These are phyloP conservation scores for Monochamus saltuarius DNA, from an alignment of 1,140 invertebrate species.

Conservation along the genomic window DNA sequence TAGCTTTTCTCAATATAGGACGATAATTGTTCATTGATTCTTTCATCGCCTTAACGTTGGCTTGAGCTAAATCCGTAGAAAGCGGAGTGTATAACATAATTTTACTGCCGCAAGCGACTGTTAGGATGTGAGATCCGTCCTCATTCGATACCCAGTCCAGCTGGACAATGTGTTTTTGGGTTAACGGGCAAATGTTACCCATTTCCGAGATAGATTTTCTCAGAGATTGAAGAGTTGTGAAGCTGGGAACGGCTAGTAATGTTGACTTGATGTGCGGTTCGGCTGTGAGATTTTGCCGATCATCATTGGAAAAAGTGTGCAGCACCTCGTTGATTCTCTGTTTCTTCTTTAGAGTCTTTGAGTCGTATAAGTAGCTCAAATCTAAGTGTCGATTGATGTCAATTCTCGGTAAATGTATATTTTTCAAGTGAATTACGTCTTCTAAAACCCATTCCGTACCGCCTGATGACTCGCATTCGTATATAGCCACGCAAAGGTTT, in stretches of 20 bases:
- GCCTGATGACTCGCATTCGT: constrained; percentile 98
- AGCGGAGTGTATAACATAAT: constrained; percentile 82
- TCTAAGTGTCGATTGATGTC: constrained; percentile 78
- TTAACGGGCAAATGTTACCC: constrained; percentile 84
- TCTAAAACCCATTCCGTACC: constrained; percentile 99
- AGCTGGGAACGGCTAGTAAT: constrained; percentile 85
- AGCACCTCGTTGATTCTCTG: constrained; percentile 72
- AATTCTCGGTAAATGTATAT: constrained; percentile 81
- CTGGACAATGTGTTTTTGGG: constrained; percentile 87
- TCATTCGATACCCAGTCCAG: constrained; percentile 99
- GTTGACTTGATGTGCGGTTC: constrained; percentile 68
- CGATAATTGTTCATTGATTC: constrained; percentile 60
- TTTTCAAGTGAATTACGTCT: constrained; percentile 90
- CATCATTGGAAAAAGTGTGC: constrained; percentile 60
- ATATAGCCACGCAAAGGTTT: constrained; percentile 95
- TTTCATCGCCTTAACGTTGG: constrained; percentile 75
- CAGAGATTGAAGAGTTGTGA: constrained; percentile 87
- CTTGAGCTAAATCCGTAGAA: constrained; percentile 86
- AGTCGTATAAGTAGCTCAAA: constrained; percentile 80
- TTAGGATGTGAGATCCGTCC: constrained; percentile 96
- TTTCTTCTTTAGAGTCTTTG: constrained; percentile 76
- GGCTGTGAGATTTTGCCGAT: constrained; percentile 60
- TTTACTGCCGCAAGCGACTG: constrained; percentile 93
- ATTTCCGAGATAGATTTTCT: constrained; percentile 87
- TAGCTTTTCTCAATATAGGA: constrained; percentile 82